Conservation (phyloP, 2,888 invertebrate genomes). For the Drosophila tanythrix region DNA sequence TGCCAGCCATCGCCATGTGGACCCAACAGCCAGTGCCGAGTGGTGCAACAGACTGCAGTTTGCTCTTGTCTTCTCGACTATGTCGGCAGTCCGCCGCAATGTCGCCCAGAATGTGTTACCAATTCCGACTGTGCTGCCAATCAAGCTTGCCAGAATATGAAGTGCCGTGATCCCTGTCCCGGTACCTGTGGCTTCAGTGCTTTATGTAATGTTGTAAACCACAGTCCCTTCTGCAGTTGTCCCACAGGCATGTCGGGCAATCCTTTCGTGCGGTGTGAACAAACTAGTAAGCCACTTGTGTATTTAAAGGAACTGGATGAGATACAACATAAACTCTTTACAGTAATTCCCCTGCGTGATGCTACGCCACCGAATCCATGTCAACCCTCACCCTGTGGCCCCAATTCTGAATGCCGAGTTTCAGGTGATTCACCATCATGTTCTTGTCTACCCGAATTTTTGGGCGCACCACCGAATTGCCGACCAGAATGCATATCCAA, state of each 20-base stretch:
- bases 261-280: constrained; percentile 87
- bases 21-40: constrained; percentile 89
- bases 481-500: constrained; percentile 88
- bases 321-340: constrained; percentile 28
- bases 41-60: constrained; percentile 87
- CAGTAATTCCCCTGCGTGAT: constrained; percentile 71
- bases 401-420: constrained; percentile 88
- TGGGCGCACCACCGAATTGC: constrained; percentile 88
- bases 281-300: constrained; percentile 79
- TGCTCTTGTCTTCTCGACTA: constrained; percentile 88
- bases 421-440: constrained; percentile 85
- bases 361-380: constrained; percentile 86
- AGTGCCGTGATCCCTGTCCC: constrained; percentile 91
- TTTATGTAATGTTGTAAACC: constrained; percentile 90
- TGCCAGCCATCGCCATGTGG: constrained; percentile 91
- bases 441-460: constrained; percentile 87
- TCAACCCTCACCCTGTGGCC: constrained; percentile 89
- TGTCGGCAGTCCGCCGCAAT: constrained; percentile 90
- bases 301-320: neutral
- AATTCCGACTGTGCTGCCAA: constrained; percentile 89
- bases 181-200: constrained; percentile 91
- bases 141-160: constrained; percentile 89
- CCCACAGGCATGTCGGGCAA: constrained; percentile 89
- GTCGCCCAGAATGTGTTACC: constrained; percentile 90
- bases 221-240: constrained; percentile 90